Evolutionary conservation across 2,888 invertebrate genomes (phyloP).

Genomic region (Caradrina kadenii): DNA sequence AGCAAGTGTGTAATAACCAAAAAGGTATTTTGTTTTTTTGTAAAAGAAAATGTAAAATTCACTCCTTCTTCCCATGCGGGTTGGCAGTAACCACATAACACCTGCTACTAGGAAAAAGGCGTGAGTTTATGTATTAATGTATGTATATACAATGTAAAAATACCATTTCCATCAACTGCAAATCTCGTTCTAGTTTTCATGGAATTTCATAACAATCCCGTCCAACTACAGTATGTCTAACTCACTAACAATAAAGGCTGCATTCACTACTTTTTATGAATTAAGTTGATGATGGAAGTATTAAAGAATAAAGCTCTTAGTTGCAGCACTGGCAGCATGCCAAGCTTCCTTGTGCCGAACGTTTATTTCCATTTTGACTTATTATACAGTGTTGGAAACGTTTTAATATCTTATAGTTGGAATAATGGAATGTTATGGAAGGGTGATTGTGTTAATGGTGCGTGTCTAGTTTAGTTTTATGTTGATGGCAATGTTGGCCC

Average conservation of each 20-base stretch:
- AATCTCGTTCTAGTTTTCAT: slow-evolving; percentile 18
- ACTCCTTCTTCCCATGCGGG: too few species aligned
- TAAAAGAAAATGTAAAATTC: too few species aligned
- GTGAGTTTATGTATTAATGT: too few species aligned
- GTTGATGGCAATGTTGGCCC: too few species aligned
- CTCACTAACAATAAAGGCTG: slow-evolving; percentile 25
- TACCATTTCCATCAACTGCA: too few species aligned
- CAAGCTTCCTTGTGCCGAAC: slow-evolving; percentile 70
- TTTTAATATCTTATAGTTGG: slow-evolving; percentile 66
- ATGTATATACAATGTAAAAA: too few species aligned
- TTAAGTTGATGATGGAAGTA: slow-evolving; percentile 70
- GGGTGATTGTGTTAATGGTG: not conserved
- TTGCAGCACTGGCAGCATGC: slow-evolving; percentile 76
- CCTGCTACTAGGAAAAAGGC: too few species aligned
- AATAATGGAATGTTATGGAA: slow-evolving; percentile 31
- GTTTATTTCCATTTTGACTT: slow-evolving; percentile 77
- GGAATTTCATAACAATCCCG: slow-evolving; percentile 13
- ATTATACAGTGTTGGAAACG: slow-evolving; percentile 63
- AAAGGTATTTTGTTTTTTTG: not conserved
- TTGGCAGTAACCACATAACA: too few species aligned
- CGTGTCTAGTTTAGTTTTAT: too few species aligned
- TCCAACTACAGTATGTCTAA: slow-evolving; percentile 17
- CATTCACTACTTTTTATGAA: slow-evolving; percentile 55
- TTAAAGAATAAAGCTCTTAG: slow-evolving; percentile 75
- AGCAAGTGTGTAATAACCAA: too few species aligned